Evolutionary conservation across 1,140 invertebrate genomes (phyloP).

Genomic region (Idris sp.): DNA sequence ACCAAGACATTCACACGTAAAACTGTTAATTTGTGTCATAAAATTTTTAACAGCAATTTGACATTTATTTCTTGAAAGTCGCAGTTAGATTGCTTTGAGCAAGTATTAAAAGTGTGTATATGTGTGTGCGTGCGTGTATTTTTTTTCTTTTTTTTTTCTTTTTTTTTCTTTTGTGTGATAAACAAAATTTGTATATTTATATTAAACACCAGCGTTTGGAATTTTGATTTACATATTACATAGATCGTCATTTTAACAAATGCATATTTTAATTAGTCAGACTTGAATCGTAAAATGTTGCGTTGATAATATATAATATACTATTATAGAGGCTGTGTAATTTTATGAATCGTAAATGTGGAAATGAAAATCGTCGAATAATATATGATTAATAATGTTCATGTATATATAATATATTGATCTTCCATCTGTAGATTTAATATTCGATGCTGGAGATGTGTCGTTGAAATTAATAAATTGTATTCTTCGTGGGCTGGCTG

Average conservation of each 20-base stretch:
- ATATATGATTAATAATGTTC: constrained; percentile 49
- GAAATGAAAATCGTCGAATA: constrained; percentile 49
- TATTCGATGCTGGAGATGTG: constrained; percentile 49
- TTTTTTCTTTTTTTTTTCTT: too few species aligned
- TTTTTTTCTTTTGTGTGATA: too few species aligned
- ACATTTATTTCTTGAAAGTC: constrained; percentile 41
- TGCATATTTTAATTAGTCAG: constrained; percentile 60
- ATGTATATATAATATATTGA: constrained; percentile 51
- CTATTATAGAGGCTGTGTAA: constrained; percentile 43
- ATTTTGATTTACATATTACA: constrained; percentile 46
- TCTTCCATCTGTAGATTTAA: constrained; percentile 44
- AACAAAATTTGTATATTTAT: constrained; percentile 37
- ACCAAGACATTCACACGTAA: constrained; percentile 31
- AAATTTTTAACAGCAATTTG: constrained; percentile 47
- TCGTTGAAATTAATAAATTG: constrained; percentile 58
- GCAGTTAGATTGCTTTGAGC: too few species aligned
- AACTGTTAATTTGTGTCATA: constrained; percentile 52
- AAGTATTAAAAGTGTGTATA: too few species aligned
- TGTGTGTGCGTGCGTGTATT: too few species aligned
- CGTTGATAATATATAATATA: constrained; percentile 25
- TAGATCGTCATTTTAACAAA: constrained; percentile 51
- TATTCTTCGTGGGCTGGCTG: constrained; percentile 34
- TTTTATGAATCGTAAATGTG: constrained; percentile 54
- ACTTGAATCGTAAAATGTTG: constrained; percentile 51
- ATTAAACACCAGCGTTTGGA: constrained; percentile 48